Evolutionary conservation across 2,113 vertebrate genomes (phyloP).

Genomic region (Phrynosoma platyrhinos): DNA sequence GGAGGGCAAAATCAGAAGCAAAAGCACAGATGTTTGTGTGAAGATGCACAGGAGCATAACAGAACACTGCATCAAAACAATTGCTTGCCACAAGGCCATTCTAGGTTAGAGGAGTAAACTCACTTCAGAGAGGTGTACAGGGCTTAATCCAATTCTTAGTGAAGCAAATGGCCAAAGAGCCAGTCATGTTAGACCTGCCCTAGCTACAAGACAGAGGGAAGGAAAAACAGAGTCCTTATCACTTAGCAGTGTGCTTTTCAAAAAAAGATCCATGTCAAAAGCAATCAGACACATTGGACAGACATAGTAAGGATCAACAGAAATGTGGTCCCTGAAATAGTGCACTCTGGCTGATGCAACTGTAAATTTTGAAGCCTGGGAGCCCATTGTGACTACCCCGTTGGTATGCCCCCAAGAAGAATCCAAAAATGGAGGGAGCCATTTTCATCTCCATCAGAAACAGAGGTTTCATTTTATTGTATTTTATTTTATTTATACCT

Average conservation of each 20-base stretch:
- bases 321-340: background rate
- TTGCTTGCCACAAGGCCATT: background rate
- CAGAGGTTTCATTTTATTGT: too few species aligned
- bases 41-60: background rate
- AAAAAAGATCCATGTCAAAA: background rate
- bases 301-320: background rate
- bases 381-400: too few species aligned
- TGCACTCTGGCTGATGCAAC: background rate
- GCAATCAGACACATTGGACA: background rate
- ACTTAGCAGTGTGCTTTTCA: background rate
- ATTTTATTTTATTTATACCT: too few species aligned
- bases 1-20: background rate
- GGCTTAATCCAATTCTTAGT: background rate
- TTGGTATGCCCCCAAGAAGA: too few species aligned
- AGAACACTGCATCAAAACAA: background rate
- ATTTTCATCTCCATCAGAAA: too few species aligned
- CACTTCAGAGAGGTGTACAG: accelerated
- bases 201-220: background rate
- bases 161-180: background rate
- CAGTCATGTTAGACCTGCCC: background rate
- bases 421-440: too few species aligned
- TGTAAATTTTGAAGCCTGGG: too few species aligned
- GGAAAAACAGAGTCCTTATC: too few species aligned
- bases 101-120: background rate
- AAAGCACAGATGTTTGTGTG: accelerated